A percentile compares a stretch with the other conserved stretches of the same genome.
phyloP scores from a whole-genome alignment of 2,797 vertebrate species.

The Agapornis canus region DNA sequence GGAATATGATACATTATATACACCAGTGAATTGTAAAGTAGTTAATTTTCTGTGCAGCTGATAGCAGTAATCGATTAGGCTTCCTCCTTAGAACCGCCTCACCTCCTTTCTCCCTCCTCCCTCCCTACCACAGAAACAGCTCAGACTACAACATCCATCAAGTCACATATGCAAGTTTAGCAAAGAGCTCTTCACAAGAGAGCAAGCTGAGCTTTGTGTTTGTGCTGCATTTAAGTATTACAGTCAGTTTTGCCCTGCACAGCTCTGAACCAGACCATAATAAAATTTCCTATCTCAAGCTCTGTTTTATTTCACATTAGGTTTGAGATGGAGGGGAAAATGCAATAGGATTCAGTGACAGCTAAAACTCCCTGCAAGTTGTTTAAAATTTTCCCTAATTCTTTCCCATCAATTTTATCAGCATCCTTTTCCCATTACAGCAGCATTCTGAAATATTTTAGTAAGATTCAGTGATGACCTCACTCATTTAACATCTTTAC shows the following conservation, averaged over 20 bases:
- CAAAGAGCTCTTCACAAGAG: neutral
- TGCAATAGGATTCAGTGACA: neutral
- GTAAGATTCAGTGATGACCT: neutral
- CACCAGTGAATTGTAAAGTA: slow-evolving; percentile 48
- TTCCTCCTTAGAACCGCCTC: neutral
- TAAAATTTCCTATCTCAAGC: neutral
- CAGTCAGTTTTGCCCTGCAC: neutral
- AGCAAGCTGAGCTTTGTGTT: neutral
- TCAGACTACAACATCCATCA: neutral
- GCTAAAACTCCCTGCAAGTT: neutral
- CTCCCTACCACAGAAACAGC: neutral
- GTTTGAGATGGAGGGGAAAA: neutral
- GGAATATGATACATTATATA: neutral
- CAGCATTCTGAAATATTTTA: neutral
- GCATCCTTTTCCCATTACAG: neutral
- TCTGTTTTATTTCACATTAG: neutral
- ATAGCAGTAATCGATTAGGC: neutral
- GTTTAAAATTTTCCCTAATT: neutral
- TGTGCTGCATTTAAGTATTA: neutral
- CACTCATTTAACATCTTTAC: neutral
- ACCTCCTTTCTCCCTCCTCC: neutral
- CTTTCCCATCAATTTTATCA: neutral
- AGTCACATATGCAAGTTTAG: neutral
- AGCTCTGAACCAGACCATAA: neutral
- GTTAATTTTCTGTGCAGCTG: slow-evolving; percentile 22